Evolutionary conservation across 2,797 vertebrate species (phyloP), one percentile per base, ranked within the genome.

Genomic region (Amniataba percoides): DNA sequence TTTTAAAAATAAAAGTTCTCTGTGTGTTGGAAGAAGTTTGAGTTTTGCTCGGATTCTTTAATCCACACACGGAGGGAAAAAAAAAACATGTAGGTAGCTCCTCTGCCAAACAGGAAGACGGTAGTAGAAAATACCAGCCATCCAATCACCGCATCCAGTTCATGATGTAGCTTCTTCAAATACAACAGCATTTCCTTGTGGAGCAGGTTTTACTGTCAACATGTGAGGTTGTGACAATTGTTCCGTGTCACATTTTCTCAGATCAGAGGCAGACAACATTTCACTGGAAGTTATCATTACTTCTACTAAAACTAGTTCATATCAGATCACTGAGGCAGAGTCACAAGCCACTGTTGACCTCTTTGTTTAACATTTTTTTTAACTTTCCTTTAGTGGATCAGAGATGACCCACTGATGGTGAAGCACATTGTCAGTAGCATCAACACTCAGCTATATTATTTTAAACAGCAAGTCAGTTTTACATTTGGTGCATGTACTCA

Each of bases 171-270:
- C 63, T 66, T 80, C 34, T 78, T 81, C 51, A 82, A 78, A 80
- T 65, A 62, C 43, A 78, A 52, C 57, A 23, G 55, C 45, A 13
- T 83, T 94, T 95, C 93, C 94, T 95, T 3, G 93, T 94, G 23
- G 74, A 89, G 92, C 95, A 21, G 90, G 94, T 95, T 95, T 81
- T 23, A 74, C 82, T 45, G 86, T 89, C 74, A 83, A 67, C 89
- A 82, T 55, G 65, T 56, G 48, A 58, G 25, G 23, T 49, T 34
- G 4, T 6, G 3, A 27, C 46, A 5, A 55, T 31, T 72, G 71
- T 27, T 74, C 16, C 15, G 25, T 76, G 70, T 69, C 72, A 77
- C 64, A 71, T 85, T 88, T 81, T 77, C 74, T 74, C 61, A 67
- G 63, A 78, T 52, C 46, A 39, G 18, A 74, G 61, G 56, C 73